Conservation (phyloP, 2,888 invertebrate genomes). For the Xestia ashworthii region DNA sequence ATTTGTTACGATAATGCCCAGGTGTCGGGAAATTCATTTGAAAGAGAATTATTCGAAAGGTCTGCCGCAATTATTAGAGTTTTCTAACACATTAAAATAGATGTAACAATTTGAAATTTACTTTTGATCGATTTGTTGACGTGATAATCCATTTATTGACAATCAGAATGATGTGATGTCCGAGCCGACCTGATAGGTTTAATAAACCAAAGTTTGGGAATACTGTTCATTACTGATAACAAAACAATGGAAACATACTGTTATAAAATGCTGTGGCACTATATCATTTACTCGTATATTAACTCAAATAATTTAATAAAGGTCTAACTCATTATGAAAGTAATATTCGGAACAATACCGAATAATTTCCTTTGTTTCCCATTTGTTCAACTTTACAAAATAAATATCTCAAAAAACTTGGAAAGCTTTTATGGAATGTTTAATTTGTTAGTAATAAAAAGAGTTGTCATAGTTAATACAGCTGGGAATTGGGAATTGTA, state of each 20-base stretch:
- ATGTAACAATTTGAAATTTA: neutral
- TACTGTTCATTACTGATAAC: constrained; percentile 19
- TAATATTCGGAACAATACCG: neutral
- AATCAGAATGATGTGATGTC: constrained; percentile 3
- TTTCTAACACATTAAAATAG: constrained; percentile 11
- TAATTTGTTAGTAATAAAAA: constrained; percentile 14
- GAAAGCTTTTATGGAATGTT: constrained; percentile 13
- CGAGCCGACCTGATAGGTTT: neutral
- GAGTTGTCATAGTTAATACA: constrained; percentile 20
- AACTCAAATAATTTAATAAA: neutral
- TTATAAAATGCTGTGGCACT: neutral
- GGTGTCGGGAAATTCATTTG: constrained; percentile 44
- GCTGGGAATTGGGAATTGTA: constrained; percentile 21
- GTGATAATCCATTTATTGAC: neutral
- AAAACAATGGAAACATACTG: neutral
- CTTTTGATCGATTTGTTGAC: neutral
- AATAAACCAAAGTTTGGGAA: neutral
- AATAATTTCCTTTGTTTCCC: neutral
- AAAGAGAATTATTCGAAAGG: constrained; percentile 23
- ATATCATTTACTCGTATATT: neutral
- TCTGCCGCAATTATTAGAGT: neutral
- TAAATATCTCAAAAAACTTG: constrained; percentile 8
- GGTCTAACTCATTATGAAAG: neutral
- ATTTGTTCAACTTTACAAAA: neutral
- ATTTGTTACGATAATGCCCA: constrained; percentile 50